Evolutionary conservation across 2,113 vertebrate species (phyloP).

Genomic region (Orientallactaga bullata): DNA sequence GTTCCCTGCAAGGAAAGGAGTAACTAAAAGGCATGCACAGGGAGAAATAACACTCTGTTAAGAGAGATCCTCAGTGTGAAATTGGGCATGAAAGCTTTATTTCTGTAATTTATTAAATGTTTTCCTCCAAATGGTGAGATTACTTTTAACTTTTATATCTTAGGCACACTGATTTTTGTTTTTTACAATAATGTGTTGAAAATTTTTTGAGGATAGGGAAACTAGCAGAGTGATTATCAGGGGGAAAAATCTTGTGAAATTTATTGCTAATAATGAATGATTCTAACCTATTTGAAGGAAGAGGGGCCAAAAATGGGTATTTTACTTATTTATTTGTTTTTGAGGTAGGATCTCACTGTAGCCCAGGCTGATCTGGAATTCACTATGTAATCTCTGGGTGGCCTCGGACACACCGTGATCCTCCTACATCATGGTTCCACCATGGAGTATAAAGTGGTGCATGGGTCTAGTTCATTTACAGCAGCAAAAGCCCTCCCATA

Average conservation of each 20-base stretch:
- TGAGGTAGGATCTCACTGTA: no score
- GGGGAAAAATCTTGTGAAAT: background rate
- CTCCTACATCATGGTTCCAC: no score
- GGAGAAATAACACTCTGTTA: background rate
- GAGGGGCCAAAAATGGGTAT: no score
- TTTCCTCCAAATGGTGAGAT: background rate
- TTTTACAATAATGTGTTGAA: background rate
- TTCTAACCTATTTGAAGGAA: background rate
- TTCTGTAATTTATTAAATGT: background rate
- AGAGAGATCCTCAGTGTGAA: background rate
- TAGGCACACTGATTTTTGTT: background rate
- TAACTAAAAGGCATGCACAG: background rate
- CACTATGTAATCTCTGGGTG: no score
- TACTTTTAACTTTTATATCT: background rate
- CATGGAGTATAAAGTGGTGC: no score
- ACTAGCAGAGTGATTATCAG: background rate
- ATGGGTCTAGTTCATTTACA: no score
- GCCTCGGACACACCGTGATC: no score
- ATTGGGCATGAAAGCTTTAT: background rate
- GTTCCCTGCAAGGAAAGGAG: background rate
- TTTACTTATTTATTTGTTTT: no score
- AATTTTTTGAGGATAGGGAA: slow-evolving; percentile 4
- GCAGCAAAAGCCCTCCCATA: no score
- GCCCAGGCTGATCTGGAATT: no score
- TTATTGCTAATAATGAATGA: background rate